Base-by-base conservation (phyloP, 2,113 vertebrate genomes). In the Platichthys stellatus region DNA sequence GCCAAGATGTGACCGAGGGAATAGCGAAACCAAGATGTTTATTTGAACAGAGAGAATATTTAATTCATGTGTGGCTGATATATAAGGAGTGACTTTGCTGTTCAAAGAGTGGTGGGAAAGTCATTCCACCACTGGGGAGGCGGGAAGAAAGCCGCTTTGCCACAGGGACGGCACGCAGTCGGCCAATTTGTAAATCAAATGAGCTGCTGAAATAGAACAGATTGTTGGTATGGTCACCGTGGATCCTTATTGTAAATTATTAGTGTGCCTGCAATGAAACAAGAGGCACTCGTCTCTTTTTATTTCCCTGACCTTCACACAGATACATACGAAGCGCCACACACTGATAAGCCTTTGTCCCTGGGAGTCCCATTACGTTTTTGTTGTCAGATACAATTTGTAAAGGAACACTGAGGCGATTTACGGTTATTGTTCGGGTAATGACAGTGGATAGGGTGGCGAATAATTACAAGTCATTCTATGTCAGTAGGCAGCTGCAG, bases 121-220 rank as follows among this genome's bases (percentile, higher is more conserved):
- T 84, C 75, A 85, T 76, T 73, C 40, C 66, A 70, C 20, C 62
- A 15, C 69, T 31, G 7, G 72, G 53, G 71, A 71, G 58, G 66
- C 60, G 67, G 66, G 71, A 88, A 74, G 74, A 84, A 89, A 82
- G 74, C 2, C 0, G 2, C 23, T 74, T 59, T 71, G 62, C 83
- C 60, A 45, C 73, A 45, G 76, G 72, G 71, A 82, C 56, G 63
- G 17, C 45, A 72, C 69, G 21, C 53, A 82, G 71, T 63, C 11
- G 12, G 56, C 38, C 62, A 64, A 89, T 90, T 90, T 88, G 85
- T 83, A 77, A 88, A 87, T 77, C 81, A 89, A 89, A 91, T 88
- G 68, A 86, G 81, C 56, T 72, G 12, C 62, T 79, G 69, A 88
- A 80, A 86, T 63, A 87, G 68, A 80, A 49, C 67, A 78, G 70